These are phyloP conservation scores for Hydriomena furcata DNA, from an alignment of 2,888 invertebrate species.

Conservation along the genomic window DNA sequence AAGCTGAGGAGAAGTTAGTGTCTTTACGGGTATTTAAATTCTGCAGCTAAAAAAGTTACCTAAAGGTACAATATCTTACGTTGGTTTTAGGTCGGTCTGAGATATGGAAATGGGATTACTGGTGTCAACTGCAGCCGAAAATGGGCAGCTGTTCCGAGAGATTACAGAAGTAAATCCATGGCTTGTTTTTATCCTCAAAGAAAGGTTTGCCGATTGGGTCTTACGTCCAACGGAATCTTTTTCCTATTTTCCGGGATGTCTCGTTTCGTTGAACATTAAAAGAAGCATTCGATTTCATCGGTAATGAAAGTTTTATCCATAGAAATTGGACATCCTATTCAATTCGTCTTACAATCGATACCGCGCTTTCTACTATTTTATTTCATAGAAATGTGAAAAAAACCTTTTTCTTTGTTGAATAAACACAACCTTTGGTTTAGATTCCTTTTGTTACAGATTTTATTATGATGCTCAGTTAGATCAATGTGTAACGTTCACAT, in stretches of 20 bases:
- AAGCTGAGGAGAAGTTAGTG: constrained; percentile 38
- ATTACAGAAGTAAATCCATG: constrained; percentile 36
- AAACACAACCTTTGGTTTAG: background rate
- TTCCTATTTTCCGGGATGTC: constrained; percentile 32
- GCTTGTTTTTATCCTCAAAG: constrained; percentile 19
- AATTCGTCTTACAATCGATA: constrained; percentile 26
- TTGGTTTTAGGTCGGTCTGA: constrained; percentile 40
- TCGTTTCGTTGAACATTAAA: constrained; percentile 35
- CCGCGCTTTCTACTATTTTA: constrained; percentile 8
- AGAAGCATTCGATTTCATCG: constrained; percentile 34
- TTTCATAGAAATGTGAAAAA: background rate
- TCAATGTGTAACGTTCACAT: constrained; percentile 51
- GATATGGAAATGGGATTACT: constrained; percentile 62
- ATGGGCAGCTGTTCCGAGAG: constrained; percentile 46
- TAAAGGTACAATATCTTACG: background rate
- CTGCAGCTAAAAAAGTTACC: background rate
- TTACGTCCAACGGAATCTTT: constrained; percentile 29
- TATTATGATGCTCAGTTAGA: constrained; percentile 56
- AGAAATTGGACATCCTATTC: constrained; percentile 26
- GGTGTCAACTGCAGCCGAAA: constrained; percentile 59
- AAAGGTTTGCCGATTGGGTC: constrained; percentile 20
- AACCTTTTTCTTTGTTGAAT: background rate
- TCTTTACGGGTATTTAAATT: background rate
- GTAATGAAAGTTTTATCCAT: constrained; percentile 36
- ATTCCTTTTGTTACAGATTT: constrained; percentile 46